Conservation (phyloP, 2,113 vertebrate genomes). For the Serilophus lunatus region DNA sequence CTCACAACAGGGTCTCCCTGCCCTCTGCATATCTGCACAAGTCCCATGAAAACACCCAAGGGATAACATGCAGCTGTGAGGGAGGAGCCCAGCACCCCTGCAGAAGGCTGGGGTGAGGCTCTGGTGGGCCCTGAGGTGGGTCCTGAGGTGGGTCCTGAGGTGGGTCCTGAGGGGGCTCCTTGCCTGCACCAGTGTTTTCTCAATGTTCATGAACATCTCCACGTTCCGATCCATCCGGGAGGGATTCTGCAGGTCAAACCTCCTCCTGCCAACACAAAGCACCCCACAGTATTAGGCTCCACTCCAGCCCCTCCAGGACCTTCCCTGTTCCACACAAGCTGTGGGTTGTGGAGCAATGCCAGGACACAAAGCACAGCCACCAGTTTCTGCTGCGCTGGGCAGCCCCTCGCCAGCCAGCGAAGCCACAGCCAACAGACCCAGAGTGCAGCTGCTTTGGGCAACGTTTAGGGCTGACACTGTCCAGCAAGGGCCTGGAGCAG, state of each 20-base stretch:
- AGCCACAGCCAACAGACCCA: too few relatives aligned
- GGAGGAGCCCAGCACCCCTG: rapidly evolving
- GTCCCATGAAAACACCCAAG: rapidly evolving
- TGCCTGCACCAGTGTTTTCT: conserved; percentile 96
- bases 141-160: not conserved
- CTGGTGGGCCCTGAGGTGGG: not conserved
- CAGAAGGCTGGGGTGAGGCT: not conserved
- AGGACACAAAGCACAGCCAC: not conserved
- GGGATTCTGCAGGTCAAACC: conserved; percentile 97
- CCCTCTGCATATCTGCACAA: rapidly evolving
- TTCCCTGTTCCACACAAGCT: not conserved
- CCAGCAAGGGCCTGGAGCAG: not conserved
- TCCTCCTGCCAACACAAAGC: conserved; percentile 73
- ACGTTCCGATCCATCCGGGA: conserved; percentile 98
- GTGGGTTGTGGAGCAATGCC: rapidly evolving
- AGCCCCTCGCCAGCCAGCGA: not conserved
- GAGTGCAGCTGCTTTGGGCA: not conserved
- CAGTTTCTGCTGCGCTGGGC: not conserved
- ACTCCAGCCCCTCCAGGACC: not conserved
- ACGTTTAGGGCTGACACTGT: not conserved
- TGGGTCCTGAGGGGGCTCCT: not conserved
- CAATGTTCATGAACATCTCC: conserved; percentile 98
- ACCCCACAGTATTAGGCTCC: not conserved
- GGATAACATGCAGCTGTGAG: rapidly evolving
- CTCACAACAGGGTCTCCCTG: not conserved